Evolutionary conservation across 2,888 invertebrate species (phyloP).

Genomic region (Nomada fabriciana): DNA sequence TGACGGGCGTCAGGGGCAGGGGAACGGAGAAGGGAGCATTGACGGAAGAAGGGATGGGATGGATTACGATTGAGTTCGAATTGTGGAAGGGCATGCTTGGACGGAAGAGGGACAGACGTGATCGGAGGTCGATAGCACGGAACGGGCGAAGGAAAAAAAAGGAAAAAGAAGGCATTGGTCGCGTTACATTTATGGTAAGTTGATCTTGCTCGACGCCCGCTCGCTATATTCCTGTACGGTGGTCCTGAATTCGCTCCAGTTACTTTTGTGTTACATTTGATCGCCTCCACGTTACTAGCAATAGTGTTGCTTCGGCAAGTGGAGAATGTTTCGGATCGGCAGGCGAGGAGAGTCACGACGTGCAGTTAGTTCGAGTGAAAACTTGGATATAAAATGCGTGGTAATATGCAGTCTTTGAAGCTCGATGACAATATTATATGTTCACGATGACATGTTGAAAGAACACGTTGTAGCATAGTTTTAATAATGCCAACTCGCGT

Average conservation of each 20-base stretch:
- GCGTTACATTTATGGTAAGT: slow-evolving; percentile 64
- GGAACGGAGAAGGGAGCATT: slow-evolving; percentile 29
- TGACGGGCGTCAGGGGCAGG: slow-evolving; percentile 37
- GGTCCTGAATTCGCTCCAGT: background rate
- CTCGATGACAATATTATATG: background rate
- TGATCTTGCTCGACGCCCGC: slow-evolving; percentile 8
- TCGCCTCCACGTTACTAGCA: background rate
- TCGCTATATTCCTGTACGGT: background rate
- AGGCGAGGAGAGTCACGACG: background rate
- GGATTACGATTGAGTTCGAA: slow-evolving; percentile 31
- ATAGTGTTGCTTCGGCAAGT: background rate
- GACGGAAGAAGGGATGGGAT: slow-evolving; percentile 37
- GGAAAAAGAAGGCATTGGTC: slow-evolving; percentile 40
- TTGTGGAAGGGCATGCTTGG: slow-evolving; percentile 33
- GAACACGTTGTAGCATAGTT: background rate
- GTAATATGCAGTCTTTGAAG: background rate
- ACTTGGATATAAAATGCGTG: background rate
- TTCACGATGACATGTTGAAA: background rate
- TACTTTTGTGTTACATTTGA: background rate
- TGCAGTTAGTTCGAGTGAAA: background rate
- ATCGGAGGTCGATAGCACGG: slow-evolving; percentile 46
- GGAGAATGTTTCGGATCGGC: background rate
- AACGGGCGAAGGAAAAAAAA: slow-evolving; percentile 32
- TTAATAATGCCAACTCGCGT: background rate
- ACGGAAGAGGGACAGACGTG: slow-evolving; percentile 21